Conservation (phyloP, 2,113 vertebrate species). For the Sinocyclocheilus maitianheensis region DNA sequence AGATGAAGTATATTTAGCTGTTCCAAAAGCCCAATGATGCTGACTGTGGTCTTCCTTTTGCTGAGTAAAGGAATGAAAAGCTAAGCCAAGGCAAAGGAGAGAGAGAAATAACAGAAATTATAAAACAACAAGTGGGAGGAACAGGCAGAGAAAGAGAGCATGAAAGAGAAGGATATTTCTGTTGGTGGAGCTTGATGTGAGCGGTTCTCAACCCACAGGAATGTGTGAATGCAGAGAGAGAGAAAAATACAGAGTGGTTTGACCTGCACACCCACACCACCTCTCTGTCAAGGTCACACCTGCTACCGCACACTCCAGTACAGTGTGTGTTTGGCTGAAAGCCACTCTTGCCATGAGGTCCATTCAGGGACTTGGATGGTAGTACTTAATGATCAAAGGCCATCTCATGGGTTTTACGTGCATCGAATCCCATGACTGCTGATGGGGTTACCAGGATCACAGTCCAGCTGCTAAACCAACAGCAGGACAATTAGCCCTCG, state of each 20-base stretch:
- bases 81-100: conserved; percentile 4
- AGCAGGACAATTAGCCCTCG: conserved; percentile 23
- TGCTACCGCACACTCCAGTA: conserved; percentile 24
- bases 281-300: conserved; percentile 50
- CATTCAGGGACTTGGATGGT: conserved; percentile 22
- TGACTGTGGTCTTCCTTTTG: conserved; percentile 31
- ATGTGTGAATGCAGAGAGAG: conserved; percentile 25
- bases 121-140: background rate
- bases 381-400: conserved; percentile 34
- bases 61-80: conserved; percentile 34
- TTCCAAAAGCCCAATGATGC: background rate
- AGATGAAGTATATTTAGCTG: conserved; percentile 48
- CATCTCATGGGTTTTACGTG: conserved; percentile 20
- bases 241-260: conserved; percentile 29
- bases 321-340: conserved; percentile 31
- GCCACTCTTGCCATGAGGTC: conserved; percentile 12
- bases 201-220: conserved; percentile 10
- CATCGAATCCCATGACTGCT: background rate
- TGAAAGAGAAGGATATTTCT: conserved; percentile 19
- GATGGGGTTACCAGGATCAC: conserved; percentile 16
- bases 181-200: background rate
- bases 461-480: conserved; percentile 32
- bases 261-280: conserved; percentile 35
- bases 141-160: conserved; percentile 14
- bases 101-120: background rate